Conservation (phyloP, 2,113 vertebrate species). For the Leucosticte australis region DNA sequence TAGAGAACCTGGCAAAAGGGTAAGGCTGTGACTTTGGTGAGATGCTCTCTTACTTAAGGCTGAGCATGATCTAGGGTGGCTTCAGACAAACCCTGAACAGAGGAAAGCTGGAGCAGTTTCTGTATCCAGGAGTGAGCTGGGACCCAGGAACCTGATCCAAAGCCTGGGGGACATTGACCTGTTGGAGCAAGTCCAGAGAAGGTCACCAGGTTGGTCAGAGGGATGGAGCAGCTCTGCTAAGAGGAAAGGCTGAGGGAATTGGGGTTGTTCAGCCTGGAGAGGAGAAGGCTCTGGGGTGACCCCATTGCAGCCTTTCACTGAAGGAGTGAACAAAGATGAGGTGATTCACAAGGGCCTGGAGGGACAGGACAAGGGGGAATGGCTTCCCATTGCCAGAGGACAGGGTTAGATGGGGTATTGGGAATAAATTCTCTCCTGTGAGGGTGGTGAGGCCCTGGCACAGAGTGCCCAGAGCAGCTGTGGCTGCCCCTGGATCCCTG, state of each 20-base stretch:
- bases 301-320: too few relatives aligned
- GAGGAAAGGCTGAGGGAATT: background rate
- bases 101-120: background rate
- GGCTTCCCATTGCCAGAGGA: background rate
- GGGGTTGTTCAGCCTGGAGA: background rate
- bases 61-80: background rate
- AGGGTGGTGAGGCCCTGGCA: rapidly evolving
- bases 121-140: background rate
- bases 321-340: background rate
- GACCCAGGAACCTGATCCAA: background rate
- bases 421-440: background rate
- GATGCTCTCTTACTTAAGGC: background rate
- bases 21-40: conserved; percentile 55
- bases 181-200: background rate
- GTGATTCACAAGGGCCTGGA: background rate
- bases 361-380: background rate
- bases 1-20: conserved; percentile 90
- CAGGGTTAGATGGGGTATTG: background rate
- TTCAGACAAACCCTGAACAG: background rate
- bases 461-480: background rate
- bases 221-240: background rate
- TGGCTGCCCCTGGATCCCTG: background rate
- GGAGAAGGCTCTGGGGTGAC: background rate
- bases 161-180: background rate
- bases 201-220: background rate